Evolutionary conservation across 2,113 vertebrate genomes (phyloP), one percentile per base, ranked within the genome.

Genomic region (Hemichromis elongatus): DNA sequence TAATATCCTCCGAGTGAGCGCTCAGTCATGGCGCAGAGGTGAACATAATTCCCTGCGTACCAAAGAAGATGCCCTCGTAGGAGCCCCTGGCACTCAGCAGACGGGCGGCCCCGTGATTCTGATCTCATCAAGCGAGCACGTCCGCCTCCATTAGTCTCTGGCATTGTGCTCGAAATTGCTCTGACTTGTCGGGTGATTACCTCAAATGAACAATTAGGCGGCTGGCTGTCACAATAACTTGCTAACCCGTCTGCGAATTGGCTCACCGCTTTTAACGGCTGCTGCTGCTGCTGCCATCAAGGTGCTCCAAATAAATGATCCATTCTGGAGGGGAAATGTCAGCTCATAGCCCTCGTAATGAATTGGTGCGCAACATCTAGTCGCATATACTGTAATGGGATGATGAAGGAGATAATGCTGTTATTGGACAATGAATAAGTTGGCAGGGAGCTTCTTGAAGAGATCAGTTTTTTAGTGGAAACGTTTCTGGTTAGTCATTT

Each of bases 121-220:
- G 94, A 94, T 93, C 93, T 88, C 92, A 92, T 93, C 92, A 90
- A 85, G 89, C 81, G 42, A 80, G 92, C 92, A 91, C 89, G 90
- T 94, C 94, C 78, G 77, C 91, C 92, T 90, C 86, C 90, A 95
- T 95, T 94, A 92, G 91, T 91, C 92, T 85, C 88, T 47, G 87
- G 92, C 94, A 92, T 93, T 91, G 93, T 90, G 89, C 88, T 92
- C 16, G 63, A 94, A 95, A 95, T 94, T 92, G 93, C 88, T 93
- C 94, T 88, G 92, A 93, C 92, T 94, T 93, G 93, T 92, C 90
- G 92, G 90, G 92, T 93, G 94, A 95, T 96, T 95, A 95, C 92
- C 93, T 95, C 92, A 94, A 94, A 94, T 95, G 94, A 95, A 93
- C 95, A 96, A 95, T 95, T 95, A 95, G 93, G 91, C 89, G 88